These are phyloP conservation scores for Clarias macrocephalus DNA, from an alignment of 2,113 vertebrate species.

Conservation along the genomic window DNA sequence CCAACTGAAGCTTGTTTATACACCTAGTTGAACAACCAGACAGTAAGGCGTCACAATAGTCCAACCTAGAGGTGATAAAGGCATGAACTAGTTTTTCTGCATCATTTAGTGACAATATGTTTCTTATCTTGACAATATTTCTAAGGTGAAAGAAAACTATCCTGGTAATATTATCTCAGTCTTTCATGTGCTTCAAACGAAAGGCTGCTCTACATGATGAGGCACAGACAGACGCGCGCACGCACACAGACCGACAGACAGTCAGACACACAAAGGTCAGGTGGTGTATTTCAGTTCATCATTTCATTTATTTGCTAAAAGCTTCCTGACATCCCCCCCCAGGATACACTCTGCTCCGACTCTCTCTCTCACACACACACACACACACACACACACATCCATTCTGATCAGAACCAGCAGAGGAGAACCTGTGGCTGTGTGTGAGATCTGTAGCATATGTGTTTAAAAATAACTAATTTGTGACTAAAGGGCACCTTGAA, in stretches of 20 bases:
- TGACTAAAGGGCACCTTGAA: slow-evolving; percentile 62
- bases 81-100: too few relatives aligned
- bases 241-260: not conserved
- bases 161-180: too few relatives aligned
- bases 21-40: too few relatives aligned
- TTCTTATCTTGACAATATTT: too few relatives aligned
- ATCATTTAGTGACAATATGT: too few relatives aligned
- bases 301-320: not conserved
- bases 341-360: not conserved
- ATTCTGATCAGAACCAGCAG: not conserved
- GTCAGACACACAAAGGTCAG: not conserved
- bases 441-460: not conserved
- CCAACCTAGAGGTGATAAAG: too few relatives aligned
- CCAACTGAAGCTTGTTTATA: too few relatives aligned
- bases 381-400: not conserved
- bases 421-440: not conserved
- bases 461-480: not conserved
- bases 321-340: not conserved
- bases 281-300: not conserved
- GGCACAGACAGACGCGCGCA: not conserved
- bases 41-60: too few relatives aligned
- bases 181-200: too few relatives aligned
- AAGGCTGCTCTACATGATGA: too few relatives aligned
- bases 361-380: too few relatives aligned
- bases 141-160: too few relatives aligned